These are phyloP conservation scores for Phenganax marumi DNA, from an alignment of 92 coral and sea anemone genomes.

Conservation along the genomic window DNA sequence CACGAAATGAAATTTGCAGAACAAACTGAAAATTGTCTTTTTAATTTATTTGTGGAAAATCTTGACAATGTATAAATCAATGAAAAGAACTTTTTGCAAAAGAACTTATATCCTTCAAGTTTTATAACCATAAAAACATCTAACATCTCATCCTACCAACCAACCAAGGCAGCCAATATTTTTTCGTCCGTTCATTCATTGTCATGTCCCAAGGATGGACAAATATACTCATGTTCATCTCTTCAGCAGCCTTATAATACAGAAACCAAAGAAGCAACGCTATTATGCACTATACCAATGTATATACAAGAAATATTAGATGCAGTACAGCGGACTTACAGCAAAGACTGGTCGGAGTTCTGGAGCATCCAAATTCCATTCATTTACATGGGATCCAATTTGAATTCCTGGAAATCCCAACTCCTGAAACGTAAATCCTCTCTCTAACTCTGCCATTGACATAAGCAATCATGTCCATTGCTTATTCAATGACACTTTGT, in stretches of 20 bases:
- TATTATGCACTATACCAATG: neutral
- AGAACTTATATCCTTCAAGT: neutral
- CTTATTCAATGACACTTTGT: no score
- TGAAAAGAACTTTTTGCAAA: no score
- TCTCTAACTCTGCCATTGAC: no score
- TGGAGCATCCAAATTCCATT: constrained; percentile 95
- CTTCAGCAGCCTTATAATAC: constrained; percentile 73
- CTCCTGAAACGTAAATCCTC: constrained; percentile 60
- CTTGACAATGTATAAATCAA: no score
- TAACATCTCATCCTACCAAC: constrained; percentile 65
- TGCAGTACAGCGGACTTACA: constrained; percentile 51
- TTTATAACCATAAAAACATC: neutral
- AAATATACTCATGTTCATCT: constrained; percentile 78
- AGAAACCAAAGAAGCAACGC: neutral
- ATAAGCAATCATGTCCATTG: no score
- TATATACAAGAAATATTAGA: neutral
- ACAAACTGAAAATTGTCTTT: no score
- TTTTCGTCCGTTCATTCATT: constrained; percentile 75
- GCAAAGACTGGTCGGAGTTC: constrained; percentile 92
- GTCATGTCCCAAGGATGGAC: constrained; percentile 99
- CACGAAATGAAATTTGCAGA: no score
- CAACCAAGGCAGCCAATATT: constrained; percentile 98
- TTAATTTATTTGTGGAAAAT: no score
- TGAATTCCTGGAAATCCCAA: constrained; percentile 94
- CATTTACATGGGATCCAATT: constrained; percentile 91